Conservation (phyloP, 2,797 vertebrate genomes). For the Gymnothorax javanicus region DNA sequence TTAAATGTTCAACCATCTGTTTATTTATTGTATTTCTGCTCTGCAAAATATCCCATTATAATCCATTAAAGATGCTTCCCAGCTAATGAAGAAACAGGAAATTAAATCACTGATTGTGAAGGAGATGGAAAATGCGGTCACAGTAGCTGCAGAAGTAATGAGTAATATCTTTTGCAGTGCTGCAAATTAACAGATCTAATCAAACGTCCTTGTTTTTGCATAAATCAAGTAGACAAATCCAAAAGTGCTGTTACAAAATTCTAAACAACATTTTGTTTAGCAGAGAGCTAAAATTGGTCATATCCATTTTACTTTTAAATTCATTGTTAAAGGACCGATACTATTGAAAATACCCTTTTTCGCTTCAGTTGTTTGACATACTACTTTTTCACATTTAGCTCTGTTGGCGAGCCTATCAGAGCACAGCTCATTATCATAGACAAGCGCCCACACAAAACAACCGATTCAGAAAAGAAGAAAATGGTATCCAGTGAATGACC, state of each 20-base stretch:
- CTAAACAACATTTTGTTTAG: not conserved
- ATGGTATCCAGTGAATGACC: no score
- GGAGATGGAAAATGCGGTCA: not conserved
- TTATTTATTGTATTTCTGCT: not conserved
- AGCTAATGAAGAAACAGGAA: slow-evolving; percentile 1
- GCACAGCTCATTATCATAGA: no score
- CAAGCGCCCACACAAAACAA: no score
- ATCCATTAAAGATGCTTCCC: slow-evolving; percentile 12
- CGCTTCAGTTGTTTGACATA: no score
- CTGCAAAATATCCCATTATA: slow-evolving; percentile 1
- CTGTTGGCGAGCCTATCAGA: no score
- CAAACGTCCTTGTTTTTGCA: not conserved
- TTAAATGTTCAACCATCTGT: slow-evolving; percentile 7
- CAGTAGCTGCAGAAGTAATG: not conserved
- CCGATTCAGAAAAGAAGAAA: no score
- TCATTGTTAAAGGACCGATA: no score
- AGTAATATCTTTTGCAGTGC: not conserved
- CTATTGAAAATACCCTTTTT: no score
- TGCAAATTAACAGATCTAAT: not conserved
- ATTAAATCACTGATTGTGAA: slow-evolving; percentile 3
- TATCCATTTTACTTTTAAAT: not conserved
- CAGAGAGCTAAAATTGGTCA: not conserved
- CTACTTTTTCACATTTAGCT: no score
- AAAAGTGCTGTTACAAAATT: not conserved
- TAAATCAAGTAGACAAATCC: not conserved